Base-by-base conservation (phyloP, 2,113 vertebrate genomes). In the Thunnus maccoyii region DNA sequence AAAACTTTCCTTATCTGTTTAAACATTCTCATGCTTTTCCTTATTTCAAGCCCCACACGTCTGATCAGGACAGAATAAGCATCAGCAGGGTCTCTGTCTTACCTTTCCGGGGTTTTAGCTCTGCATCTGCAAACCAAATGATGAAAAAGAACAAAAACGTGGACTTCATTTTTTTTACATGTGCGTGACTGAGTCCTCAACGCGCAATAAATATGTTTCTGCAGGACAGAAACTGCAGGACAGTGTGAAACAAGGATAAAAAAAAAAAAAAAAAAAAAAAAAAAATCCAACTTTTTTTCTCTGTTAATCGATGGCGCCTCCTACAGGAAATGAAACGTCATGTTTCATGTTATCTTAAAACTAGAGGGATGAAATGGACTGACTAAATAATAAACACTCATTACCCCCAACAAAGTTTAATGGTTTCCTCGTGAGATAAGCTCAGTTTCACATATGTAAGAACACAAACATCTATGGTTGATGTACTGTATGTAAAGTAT, bases 31-130 rank as follows among this genome's bases (percentile, higher is more conserved):
- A 72, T 17, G 52, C 52, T 36, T 78, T 41, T 55, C 25, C 61
- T 67, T 67, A 61, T 76, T 63, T 56, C 36, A 51, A 86, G 56
- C 8, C 51, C 50, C 52, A 4, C 22, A 64, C 46, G 74, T 82
- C 14, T 57, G 58, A 78, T 67, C 18, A 61, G 50, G 71, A 78
- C 47, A 57, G 56, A 79, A 80, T 3, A 47, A 82, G 41, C 76
- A 80, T 63, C 78, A 72, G 56, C 71, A 15, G 57, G 10, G 22
- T 78, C 55, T 41, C 36, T 60, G 3, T 86, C 95, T 94, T 93
- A 95, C 95, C 91, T 94, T 93, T 94, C 41, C 82, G 85, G 50
- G 83, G 69, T 72, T 89, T 92, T 9, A 85, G 84, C 67, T 95
- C 93, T 20, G 88, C 91, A 72, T 79, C 88, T 86, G 86, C 84